Evolutionary conservation across 2,888 invertebrate genomes (phyloP), one percentile per base, ranked within the genome.

Genomic region (Anthrax anthrax): DNA sequence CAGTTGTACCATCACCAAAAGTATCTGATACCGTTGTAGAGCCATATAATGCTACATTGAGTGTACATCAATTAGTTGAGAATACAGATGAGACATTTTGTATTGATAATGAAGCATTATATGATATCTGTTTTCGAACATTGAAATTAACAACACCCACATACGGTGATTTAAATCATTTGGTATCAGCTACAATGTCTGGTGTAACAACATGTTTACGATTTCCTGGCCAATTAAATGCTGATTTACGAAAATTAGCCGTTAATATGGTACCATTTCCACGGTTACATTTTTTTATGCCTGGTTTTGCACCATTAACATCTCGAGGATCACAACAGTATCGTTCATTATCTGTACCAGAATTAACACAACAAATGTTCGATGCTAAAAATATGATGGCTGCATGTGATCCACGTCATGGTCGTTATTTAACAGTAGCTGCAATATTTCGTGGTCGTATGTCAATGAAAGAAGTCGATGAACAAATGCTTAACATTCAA

Each of bases 181-280:
- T 94, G 55, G 90, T 90, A 42, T 85, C 87, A 32, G 77, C 82
- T 47, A 86, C 86, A 47, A 86, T 86, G 85, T 86, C 85, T 41
- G 86, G 86, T 45, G 88, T 90, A 9, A 90, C 89, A 43, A 92
- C 92, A 49, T 67, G 92, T 68, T 73, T 86, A 44, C 71, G 84
- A 55, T 95, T 94, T 76, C 94, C 92, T 12, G 94, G 92, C 55
- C 92, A 95, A 70, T 70, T 94, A 57, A 94, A 92, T 69, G 90
- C 92, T 38, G 94, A 94, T 70, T 73, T 95, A 53, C 76, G 94
- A 55, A 87, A 95, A 69, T 71, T 90, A 58, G 89, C 90, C 39
- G 90, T 95, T 47, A 95, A 95, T 75, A 94, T 95, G 94, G 94
- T 95, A 29, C 95, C 95, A 44, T 95, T 95, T 80, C 94, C 94